These are phyloP conservation scores for Melanotaenia parkinsoni DNA, from an alignment of 2,797 vertebrate species.

Conservation along the genomic window DNA sequence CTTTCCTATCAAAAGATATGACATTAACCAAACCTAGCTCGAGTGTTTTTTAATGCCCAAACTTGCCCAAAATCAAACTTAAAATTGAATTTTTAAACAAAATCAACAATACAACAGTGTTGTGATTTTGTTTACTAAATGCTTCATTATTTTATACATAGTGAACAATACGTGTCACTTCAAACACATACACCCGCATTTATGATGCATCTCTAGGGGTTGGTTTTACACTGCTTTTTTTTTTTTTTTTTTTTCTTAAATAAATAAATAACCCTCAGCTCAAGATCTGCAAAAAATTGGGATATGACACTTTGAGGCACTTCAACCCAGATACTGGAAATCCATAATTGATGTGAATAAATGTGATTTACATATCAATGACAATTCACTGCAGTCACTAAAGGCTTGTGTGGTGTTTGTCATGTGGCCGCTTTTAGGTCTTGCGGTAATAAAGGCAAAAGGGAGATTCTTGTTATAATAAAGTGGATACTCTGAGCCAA, in stretches of 20 bases:
- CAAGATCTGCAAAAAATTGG: constrained; percentile 1
- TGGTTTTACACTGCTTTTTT: background rate
- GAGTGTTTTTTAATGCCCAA: no score
- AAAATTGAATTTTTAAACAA: background rate
- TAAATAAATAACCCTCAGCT: background rate
- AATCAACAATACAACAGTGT: background rate
- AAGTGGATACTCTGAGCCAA: constrained; percentile 33
- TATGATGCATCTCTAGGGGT: no score
- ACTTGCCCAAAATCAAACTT: background rate
- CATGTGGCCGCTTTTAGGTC: constrained; percentile 41
- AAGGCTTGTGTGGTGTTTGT: constrained; percentile 45
- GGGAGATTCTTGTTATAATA: constrained; percentile 44
- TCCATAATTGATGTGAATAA: constrained; percentile 62
- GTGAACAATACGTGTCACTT: no score
- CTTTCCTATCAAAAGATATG: no score
- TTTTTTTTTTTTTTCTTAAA: no score
- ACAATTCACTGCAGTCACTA: constrained; percentile 45
- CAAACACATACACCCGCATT: no score
- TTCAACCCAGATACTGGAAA: constrained; percentile 36
- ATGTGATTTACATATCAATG: constrained; percentile 62
- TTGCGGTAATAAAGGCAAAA: constrained; percentile 37
- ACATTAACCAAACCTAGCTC: no score
- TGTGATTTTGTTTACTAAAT: background rate
- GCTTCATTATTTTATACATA: background rate
- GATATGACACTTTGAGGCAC: constrained; percentile 23